Evolutionary conservation across 2,888 invertebrate species (phyloP).

Genomic region (Ptychoptera albimana): DNA sequence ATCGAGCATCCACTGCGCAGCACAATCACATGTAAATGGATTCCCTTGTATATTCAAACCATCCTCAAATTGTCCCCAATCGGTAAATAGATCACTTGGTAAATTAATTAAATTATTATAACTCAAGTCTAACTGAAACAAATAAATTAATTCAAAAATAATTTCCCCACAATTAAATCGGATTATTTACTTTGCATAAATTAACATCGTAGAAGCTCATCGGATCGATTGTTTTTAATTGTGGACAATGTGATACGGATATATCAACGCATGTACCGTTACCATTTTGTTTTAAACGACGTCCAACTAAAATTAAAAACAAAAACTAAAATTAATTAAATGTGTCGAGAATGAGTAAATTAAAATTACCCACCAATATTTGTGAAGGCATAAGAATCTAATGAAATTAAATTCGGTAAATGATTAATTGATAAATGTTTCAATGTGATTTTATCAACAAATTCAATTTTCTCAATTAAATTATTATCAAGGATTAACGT

Average conservation of each 20-base stretch:
- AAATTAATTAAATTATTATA: conserved; percentile 8
- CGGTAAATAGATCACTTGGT: neutral
- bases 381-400: conserved; percentile 5
- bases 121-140: conserved; percentile 8
- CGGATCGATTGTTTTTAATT: conserved; percentile 2
- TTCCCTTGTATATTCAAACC: conserved; percentile 10
- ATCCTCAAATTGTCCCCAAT: conserved; percentile 7
- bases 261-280: conserved; percentile 3
- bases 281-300: neutral
- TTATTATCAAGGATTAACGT: conserved; percentile 7
- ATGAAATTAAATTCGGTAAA: conserved; percentile 5
- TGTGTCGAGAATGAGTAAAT: neutral
- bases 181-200: conserved; percentile 4
- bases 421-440: conserved; percentile 5
- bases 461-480: conserved; percentile 8
- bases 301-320: neutral
- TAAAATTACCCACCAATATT: conserved; percentile 6
- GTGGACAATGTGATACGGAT: conserved; percentile 4
- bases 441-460: conserved; percentile 3
- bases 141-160: neutral
- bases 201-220: conserved; percentile 1
- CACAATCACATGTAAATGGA: conserved; percentile 9
- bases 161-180: neutral
- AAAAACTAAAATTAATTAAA: neutral
- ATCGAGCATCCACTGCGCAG: conserved; percentile 8